Evolutionary conservation across 2,888 invertebrate species (phyloP), one percentile per base, ranked within the genome.

Genomic region (Stenoptilia bipunctidactyla): DNA sequence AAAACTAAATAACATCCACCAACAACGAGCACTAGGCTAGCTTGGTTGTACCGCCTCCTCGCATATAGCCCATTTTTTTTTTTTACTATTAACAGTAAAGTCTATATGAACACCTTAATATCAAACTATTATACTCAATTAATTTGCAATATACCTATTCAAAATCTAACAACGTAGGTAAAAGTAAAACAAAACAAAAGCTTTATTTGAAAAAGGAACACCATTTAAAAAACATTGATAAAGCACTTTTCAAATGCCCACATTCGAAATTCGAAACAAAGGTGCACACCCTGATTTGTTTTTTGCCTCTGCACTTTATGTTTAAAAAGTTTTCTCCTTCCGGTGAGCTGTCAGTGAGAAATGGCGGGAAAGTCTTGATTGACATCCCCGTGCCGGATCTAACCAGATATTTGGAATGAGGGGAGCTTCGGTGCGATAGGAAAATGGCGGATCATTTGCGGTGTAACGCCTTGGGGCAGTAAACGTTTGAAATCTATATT

Each of bases 331-430:
- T 64, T 45, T 52, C 53, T 50, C 47, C 52, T 55, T 61, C 58
- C 55, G 48, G 57, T 40, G 49, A 30, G 48, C 53, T 73, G 77
- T 77, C 77, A 69, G 57, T 67, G 72, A 68, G 61, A 58, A 70
- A 75, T 70, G 63, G 71, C 56, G 65, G 63, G 59, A 56, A 61
- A 51, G 50, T 42, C 52, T 49, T 72, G 75, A 77, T 75, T 73
- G 79, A 77, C 77, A 66, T 57, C 47, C 53, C 57, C 63, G 62
- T 58, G 64, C 55, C 48, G 53, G 48, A 47, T 56, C 51, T 45
- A 45, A 43, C 44, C 48, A 42, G 46, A 45, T 38, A 41, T 41
- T 42, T 41, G 39, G 46, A 39, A 43, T 47, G 41, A 45, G 45
- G 46, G 12, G 15, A 34, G 34, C 15, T 12, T 27, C 25, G 15